Conservation (phyloP, 2,888 invertebrate species). For the Blastobasis lacticolella region DNA sequence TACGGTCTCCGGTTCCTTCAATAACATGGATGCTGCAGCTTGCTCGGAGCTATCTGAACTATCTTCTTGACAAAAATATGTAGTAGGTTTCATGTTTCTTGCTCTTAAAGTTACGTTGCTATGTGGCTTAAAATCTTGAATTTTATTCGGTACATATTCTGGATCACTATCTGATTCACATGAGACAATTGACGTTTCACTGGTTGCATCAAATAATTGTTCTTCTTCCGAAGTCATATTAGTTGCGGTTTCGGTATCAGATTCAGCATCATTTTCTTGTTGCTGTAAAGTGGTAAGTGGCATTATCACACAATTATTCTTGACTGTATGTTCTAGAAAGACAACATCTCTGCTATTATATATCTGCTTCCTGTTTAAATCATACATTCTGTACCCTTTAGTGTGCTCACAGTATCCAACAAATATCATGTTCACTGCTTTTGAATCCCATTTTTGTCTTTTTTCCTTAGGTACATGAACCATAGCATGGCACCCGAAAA, state of each 20-base stretch:
- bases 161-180: background rate
- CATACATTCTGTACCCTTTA: constrained; percentile 10
- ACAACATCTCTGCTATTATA: constrained; percentile 13
- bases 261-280: background rate
- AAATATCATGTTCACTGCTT: constrained; percentile 6
- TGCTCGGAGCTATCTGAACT: background rate
- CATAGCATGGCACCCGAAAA: constrained; percentile 5
- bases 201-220: background rate
- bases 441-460: constrained; percentile 3
- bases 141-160: background rate
- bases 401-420: background rate
- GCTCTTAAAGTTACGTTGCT: too few species aligned
- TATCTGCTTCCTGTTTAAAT: constrained; percentile 6
- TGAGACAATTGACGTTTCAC: background rate
- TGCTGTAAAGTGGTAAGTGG: background rate
- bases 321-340: constrained; percentile 10
- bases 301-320: background rate
- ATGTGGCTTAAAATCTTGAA: background rate
- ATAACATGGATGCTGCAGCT: background rate
- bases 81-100: too few species aligned
- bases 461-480: constrained; percentile 2
- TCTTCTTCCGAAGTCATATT: constrained; percentile 5
- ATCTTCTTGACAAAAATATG: too few species aligned
- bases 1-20: constrained; percentile 6
- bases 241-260: background rate